Evolutionary conservation across 2,888 invertebrate genomes (phyloP).

Genomic region (Oxystoma pomonae): DNA sequence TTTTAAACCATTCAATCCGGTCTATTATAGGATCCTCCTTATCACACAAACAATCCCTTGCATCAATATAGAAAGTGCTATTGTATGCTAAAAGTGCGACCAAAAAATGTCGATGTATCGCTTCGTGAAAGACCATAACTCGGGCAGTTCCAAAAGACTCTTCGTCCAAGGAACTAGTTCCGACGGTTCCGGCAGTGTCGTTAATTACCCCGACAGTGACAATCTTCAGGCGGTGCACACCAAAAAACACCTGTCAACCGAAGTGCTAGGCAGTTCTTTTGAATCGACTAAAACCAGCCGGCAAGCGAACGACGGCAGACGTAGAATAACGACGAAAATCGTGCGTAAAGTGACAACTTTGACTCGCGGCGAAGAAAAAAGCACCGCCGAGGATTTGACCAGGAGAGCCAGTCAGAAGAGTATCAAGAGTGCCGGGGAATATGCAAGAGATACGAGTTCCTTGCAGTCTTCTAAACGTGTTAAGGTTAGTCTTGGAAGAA

Average conservation of each 20-base stretch:
- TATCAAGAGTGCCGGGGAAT: conserved; percentile 54
- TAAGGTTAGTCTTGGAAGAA: conserved; percentile 58
- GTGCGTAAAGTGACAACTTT: conserved; percentile 85
- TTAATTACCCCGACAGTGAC: conserved; percentile 45
- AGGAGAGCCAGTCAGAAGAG: conserved; percentile 55
- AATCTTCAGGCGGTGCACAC: conserved; percentile 75
- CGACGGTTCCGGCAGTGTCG: conserved; percentile 11
- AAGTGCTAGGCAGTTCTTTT: conserved; percentile 71
- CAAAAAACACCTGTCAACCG: conserved; percentile 77
- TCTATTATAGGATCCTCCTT: no score
- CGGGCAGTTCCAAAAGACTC: conserved; percentile 57
- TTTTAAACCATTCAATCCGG: no score
- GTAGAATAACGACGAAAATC: conserved; percentile 81
- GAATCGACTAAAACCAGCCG: conserved; percentile 81
- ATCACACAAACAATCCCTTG: no score
- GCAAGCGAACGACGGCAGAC: conserved; percentile 71
- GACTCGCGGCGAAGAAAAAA: conserved; percentile 80
- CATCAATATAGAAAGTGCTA: no score
- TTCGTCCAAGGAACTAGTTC: conserved; percentile 68
- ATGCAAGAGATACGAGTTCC: conserved; percentile 49
- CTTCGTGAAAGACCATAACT: conserved; percentile 65
- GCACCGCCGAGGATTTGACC: conserved; percentile 64
- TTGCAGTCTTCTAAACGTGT: conserved; percentile 52
- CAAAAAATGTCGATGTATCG: conserved; percentile 60
- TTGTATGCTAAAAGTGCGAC: no score